These are phyloP conservation scores for Argyra leucocephala DNA, from an alignment of 2,888 invertebrate species.

Conservation along the genomic window DNA sequence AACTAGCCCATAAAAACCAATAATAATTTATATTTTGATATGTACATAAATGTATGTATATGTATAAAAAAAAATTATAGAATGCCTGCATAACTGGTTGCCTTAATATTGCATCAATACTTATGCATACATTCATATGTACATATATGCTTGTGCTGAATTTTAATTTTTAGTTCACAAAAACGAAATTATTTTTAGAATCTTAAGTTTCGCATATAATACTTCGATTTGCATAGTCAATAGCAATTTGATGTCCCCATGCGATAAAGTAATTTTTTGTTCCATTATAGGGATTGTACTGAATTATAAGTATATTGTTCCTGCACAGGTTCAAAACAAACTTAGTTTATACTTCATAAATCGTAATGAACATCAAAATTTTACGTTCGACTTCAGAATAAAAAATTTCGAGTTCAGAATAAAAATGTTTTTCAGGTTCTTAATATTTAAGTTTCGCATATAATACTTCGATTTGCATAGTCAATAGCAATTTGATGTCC, in stretches of 20 bases:
- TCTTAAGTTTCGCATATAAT: conserved; percentile 20
- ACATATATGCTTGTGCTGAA: too few relatives aligned
- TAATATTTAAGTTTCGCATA: conserved; percentile 21
- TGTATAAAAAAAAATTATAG: too few relatives aligned
- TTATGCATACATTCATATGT: too few relatives aligned
- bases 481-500: conserved; percentile 22
- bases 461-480: conserved; percentile 21
- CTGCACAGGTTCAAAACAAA: conserved; percentile 12
- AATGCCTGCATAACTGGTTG: too few relatives aligned
- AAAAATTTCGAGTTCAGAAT: conserved; percentile 8
- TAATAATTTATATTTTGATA: too few relatives aligned
- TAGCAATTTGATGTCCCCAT: conserved; percentile 22
- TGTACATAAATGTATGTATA: too few relatives aligned
- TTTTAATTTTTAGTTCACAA: too few relatives aligned
- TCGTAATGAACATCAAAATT: too few relatives aligned
- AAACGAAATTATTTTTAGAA: too few relatives aligned
- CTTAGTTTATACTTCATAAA: conserved; percentile 20
- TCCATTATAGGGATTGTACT: background rate
- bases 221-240: conserved; percentile 22
- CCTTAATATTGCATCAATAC: too few relatives aligned
- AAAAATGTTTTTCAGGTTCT: conserved; percentile 29
- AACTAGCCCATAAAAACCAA: background rate
- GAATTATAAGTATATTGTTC: conserved; percentile 9
- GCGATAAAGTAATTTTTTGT: conserved; percentile 21
- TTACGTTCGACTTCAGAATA: too few relatives aligned